Base-by-base conservation (phyloP, 2,797 vertebrate species). In the Anniella stebbinsi region DNA sequence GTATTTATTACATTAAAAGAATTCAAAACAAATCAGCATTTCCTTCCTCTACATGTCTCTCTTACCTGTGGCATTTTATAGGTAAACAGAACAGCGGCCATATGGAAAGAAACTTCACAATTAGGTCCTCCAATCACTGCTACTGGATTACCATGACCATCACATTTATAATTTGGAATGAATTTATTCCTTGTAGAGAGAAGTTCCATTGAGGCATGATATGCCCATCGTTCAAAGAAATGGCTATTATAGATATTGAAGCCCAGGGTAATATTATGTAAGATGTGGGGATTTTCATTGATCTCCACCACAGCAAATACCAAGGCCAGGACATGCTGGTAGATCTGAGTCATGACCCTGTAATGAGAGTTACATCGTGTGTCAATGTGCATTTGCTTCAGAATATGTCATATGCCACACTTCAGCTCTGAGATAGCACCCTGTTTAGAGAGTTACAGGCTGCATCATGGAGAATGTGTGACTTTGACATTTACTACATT, bases 81-180 rank as follows among this genome's bases (percentile, higher is more conserved):
- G 30, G 48, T 70, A 66, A 41, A 45, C 17, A 84, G 66, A 33
- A 70, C 33, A 67, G 33, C 41, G 6, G 82, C 69, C 30, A 84
- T 48, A 18, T 69, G 33, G 0, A 33, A 25, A 3, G 38, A 45
- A 5, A 84, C 21, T 25, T 51, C 45, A 84, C 9, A 66, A 11
- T 84, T 45, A 84, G 18, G 66, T 84, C 66, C 82, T 23, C 63
- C 82, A 69, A 66, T 69, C 3, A 84, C 83, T 51, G 83, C 69
- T 85, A 85, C 13, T n/a, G 36, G 33, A 54, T 25, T 72, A 21
- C n/a, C 28, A 10, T 72, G 18, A 11, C 9, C 6, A 28, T 85
- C 69, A 70, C 45, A 70, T 51, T 70, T 72, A 12, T 85, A 85
- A 33, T 85, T 85, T 1, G 45, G 67, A 1, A 85, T 54, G 33